Evolutionary conservation across 2,797 vertebrate genomes (phyloP).

Genomic region (Margarornis squamiger): DNA sequence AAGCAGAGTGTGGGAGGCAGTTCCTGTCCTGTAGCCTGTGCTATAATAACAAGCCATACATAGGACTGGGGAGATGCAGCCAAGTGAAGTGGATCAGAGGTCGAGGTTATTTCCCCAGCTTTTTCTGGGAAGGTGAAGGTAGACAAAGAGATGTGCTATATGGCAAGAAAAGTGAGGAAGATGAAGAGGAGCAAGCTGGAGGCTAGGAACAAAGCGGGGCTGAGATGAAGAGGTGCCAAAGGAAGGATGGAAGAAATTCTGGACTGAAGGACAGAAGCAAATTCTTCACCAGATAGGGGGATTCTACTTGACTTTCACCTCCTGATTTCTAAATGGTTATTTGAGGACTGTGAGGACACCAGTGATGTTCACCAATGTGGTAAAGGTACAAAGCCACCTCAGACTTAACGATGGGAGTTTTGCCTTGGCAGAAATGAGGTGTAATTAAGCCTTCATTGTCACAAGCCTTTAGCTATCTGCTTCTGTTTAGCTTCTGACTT

Average conservation of each 20-base stretch:
- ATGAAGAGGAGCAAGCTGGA: not conserved
- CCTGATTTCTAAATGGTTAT: not conserved
- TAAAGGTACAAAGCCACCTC: not conserved
- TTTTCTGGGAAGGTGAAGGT: not conserved
- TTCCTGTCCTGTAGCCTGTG: not conserved
- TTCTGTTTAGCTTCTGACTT: not conserved
- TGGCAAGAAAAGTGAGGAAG: not conserved
- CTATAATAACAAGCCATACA: not conserved
- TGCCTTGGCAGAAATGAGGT: not conserved
- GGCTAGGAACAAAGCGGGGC: fast-evolving
- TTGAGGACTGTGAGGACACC: not conserved
- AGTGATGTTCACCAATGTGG: not conserved
- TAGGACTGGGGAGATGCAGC: not conserved
- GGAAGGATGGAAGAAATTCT: not conserved
- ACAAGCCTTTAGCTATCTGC: not conserved
- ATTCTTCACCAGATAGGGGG: not conserved
- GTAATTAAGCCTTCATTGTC: not conserved
- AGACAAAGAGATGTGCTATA: not conserved
- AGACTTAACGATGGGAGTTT: not conserved
- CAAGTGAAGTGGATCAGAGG: not conserved
- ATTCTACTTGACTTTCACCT: not conserved
- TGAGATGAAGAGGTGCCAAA: not conserved
- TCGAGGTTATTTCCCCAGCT: not conserved
- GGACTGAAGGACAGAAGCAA: not conserved
- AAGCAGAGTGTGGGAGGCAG: not conserved